A percentile compares a stretch with the other conserved stretches of the same genome.
Evolutionary conservation across 2,113 vertebrate species (phyloP).

Genomic region (Gobio gobio): DNA sequence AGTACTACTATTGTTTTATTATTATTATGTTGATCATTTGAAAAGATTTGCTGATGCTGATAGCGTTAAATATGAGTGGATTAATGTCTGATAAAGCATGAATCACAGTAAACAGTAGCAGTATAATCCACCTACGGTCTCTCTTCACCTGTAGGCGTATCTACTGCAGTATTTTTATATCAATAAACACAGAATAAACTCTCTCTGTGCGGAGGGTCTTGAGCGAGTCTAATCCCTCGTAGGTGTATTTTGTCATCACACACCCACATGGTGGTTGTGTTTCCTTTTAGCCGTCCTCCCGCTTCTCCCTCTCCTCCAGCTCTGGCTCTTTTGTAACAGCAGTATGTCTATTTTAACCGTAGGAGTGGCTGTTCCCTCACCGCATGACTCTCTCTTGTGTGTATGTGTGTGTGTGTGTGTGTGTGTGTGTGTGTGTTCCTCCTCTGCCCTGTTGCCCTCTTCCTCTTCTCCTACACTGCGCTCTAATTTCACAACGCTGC

Average conservation of each 20-base stretch:
- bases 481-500: constrained; percentile 32
- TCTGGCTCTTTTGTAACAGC: not conserved
- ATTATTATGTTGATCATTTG: too few species aligned
- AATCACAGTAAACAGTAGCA: not conserved
- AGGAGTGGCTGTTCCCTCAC: constrained; percentile 5
- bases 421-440: not conserved
- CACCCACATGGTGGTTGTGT: constrained; percentile 33
- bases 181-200: not conserved
- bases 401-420: not conserved
- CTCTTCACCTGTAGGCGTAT: not conserved
- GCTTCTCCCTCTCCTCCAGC: constrained; percentile 6
- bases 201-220: not conserved
- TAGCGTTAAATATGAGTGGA: not conserved
- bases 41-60: too few species aligned
- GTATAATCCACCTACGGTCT: not conserved
- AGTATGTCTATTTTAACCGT: constrained; percentile 19
- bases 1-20: too few species aligned
- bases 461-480: constrained; percentile 15
- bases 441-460: not conserved
- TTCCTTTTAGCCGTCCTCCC: constrained; percentile 11
- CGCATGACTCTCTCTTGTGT: not conserved
- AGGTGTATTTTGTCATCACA: constrained; percentile 34
- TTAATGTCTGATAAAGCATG: not conserved
- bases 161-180: not conserved
- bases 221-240: constrained; percentile 20